A percentile compares a stretch with the other conserved stretches of the same genome.
Evolutionary conservation across 2,113 vertebrate species (phyloP).

Genomic region (Hippocampus abdominalis): DNA sequence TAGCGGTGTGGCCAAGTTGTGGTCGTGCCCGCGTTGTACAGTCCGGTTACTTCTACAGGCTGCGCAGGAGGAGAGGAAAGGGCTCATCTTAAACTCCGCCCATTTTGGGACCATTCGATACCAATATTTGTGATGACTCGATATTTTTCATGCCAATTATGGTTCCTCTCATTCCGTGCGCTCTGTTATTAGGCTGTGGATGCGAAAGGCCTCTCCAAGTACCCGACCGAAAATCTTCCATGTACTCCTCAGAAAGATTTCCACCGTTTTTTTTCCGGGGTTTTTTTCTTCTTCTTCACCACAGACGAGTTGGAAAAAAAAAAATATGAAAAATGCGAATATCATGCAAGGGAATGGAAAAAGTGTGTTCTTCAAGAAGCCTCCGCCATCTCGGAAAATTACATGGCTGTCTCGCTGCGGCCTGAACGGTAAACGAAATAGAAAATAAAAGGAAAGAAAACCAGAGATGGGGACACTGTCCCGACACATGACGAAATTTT

Average conservation of each 20-base stretch:
- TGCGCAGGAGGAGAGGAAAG: not conserved
- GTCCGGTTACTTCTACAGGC: constrained; percentile 1
- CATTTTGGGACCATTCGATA: too few species aligned
- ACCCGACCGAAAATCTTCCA: constrained; percentile 28
- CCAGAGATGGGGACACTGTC: constrained; percentile 12
- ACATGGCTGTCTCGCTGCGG: constrained; percentile 30
- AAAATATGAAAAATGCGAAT: constrained; percentile 27
- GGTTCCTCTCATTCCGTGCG: too few species aligned
- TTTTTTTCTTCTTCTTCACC: constrained; percentile 23
- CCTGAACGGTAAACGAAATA: constrained; percentile 30
- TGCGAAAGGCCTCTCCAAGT: constrained; percentile 30
- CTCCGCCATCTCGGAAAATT: constrained; percentile 44
- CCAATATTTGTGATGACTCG: too few species aligned
- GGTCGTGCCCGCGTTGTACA: not conserved
- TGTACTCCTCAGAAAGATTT: constrained; percentile 17
- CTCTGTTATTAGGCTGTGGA: constrained; percentile 65
- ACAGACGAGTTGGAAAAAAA: constrained; percentile 17
- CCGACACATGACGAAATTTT: not conserved
- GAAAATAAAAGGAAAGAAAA: constrained; percentile 42
- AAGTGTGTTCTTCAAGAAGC: constrained; percentile 33
- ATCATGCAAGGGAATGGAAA: constrained; percentile 37
- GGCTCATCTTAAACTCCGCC: not conserved
- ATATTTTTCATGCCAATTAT: too few species aligned
- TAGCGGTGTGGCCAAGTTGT: not conserved
- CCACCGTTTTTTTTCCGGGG: constrained; percentile 21